phyloP scores from a whole-genome alignment of 2,113 vertebrate genomes.

The Gallinago media region DNA sequence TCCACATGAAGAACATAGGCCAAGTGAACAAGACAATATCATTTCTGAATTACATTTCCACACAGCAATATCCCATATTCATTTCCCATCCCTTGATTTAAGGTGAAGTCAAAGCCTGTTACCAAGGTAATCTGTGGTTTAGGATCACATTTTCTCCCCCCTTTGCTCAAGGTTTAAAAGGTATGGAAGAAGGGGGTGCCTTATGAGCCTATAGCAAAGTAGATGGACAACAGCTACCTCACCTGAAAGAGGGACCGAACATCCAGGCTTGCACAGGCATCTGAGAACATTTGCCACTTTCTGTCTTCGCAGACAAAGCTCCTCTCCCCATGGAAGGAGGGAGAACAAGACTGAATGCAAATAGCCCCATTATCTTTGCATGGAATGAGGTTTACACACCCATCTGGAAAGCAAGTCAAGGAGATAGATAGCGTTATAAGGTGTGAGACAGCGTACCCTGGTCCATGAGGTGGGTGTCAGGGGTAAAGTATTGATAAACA shows the following conservation, averaged over 20 bases:
- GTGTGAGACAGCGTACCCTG: too few relatives aligned
- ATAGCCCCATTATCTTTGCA: not conserved
- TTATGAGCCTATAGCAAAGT: not conserved
- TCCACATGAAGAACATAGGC: accelerated
- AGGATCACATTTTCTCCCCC: not conserved
- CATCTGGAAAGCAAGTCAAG: slow-evolving; percentile 41
- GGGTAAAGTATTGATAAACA: not conserved
- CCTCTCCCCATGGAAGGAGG: slow-evolving; percentile 60
- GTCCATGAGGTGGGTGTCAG: not conserved
- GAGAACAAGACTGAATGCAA: slow-evolving; percentile 63
- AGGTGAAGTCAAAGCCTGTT: not conserved
- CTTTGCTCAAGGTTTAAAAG: not conserved
- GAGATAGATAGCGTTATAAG: not conserved
- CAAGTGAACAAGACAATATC: not conserved
- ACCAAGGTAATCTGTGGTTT: not conserved
- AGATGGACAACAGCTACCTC: not conserved
- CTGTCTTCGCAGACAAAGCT: slow-evolving; percentile 62
- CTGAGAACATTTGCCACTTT: slow-evolving; percentile 68
- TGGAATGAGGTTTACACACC: slow-evolving; percentile 3
- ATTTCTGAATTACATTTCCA: not conserved
- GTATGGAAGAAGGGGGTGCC: not conserved
- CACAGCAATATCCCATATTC: not conserved
- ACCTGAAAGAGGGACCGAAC: slow-evolving; percentile 73
- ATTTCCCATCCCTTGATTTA: not conserved
- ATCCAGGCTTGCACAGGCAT: slow-evolving; percentile 74